phyloP scores from a whole-genome alignment of 2,888 invertebrate genomes.

The Meandrusa payeni region DNA sequence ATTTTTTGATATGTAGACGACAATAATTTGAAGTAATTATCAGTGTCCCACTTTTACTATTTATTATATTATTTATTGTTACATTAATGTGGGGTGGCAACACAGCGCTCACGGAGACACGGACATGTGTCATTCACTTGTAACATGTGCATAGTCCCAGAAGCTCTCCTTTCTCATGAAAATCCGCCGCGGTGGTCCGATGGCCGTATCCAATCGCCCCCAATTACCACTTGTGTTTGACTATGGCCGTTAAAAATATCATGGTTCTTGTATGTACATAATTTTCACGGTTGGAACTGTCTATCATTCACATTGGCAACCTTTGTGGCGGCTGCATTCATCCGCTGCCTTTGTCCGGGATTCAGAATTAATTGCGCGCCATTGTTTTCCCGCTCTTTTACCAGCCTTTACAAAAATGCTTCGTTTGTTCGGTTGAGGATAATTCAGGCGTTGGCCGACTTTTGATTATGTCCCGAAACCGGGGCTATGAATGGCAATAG shows the following conservation, averaged over 20 bases:
- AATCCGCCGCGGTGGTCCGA: slow-evolving; percentile 33
- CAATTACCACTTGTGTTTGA: slow-evolving; percentile 61
- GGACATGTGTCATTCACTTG: slow-evolving; percentile 21
- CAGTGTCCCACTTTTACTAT: too few species aligned
- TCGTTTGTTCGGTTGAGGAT: slow-evolving; percentile 25
- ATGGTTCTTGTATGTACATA: slow-evolving; percentile 50
- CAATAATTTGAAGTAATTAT: too few species aligned
- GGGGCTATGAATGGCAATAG: neutral
- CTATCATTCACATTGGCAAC: slow-evolving; percentile 41
- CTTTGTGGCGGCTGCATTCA: slow-evolving; percentile 28
- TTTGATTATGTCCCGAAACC: slow-evolving; percentile 13
- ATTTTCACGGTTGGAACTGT: slow-evolving; percentile 50
- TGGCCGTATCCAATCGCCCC: slow-evolving; percentile 51
- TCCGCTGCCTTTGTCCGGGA: slow-evolving; percentile 27
- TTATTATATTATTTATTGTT: too few species aligned
- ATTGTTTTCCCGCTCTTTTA: slow-evolving; percentile 30
- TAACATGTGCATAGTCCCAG: slow-evolving; percentile 22
- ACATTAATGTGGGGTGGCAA: neutral
- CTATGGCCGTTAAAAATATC: slow-evolving; percentile 39
- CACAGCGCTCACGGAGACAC: neutral
- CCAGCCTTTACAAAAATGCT: slow-evolving; percentile 28
- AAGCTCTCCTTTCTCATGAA: slow-evolving; percentile 26
- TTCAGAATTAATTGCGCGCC: slow-evolving; percentile 45
- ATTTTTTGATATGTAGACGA: too few species aligned
- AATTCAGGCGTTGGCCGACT: slow-evolving; percentile 29